phyloP scores from a whole-genome alignment of 2,797 vertebrate species.

The Natrix natrix region DNA sequence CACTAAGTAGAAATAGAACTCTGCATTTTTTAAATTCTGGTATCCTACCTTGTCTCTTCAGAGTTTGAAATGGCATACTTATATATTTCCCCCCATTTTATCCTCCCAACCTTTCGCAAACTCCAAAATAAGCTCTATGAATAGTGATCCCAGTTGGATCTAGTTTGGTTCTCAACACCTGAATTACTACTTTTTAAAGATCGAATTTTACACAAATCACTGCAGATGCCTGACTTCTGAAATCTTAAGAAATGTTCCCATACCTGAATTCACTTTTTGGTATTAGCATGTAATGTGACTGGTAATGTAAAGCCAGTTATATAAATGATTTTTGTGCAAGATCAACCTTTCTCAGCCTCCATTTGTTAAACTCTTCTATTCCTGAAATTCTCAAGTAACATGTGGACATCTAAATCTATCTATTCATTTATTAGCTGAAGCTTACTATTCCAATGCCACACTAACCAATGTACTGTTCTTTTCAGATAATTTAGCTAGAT shows the following conservation, averaged over 20 bases:
- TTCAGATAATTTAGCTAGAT: neutral
- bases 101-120: neutral
- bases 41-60: neutral
- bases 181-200: neutral
- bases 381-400: neutral
- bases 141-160: neutral
- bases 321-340: neutral
- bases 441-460: neutral
- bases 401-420: neutral
- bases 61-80: neutral
- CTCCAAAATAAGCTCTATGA: neutral
- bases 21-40: neutral
- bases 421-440: neutral
- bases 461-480: neutral
- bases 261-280: neutral
- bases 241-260: neutral
- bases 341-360: neutral
- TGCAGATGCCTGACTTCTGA: neutral
- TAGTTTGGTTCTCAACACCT: neutral
- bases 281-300: neutral
- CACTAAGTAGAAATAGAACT: neutral
- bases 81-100: neutral
- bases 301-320: neutral
- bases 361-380: neutral
- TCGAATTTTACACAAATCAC: neutral